Base-by-base conservation (phyloP, 1,140 invertebrate species). In the Drosophila athabasca region DNA sequence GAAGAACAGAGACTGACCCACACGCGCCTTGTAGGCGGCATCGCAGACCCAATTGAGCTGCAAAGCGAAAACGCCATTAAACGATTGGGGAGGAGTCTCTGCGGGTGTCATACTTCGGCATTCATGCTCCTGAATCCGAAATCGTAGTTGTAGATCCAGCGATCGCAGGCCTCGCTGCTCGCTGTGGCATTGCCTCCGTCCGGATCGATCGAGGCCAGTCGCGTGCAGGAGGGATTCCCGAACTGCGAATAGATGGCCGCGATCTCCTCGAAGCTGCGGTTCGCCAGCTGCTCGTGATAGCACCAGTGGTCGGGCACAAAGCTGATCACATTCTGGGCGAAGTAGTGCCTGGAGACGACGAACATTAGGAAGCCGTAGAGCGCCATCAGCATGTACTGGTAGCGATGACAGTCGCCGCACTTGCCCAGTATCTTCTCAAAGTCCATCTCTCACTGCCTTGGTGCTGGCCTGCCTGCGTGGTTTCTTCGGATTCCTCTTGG, bases 21-120 rank as follows among this genome's bases (percentile, higher is more conserved):
- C 73, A 13, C 92, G 92, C 7, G 93, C 90, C 80, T 92, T 93
- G 92, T 94, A 94, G 45, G 91, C 90, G 6, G 93, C 83, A n/a
- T 92, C 91, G 67, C 94, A 94, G 4, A 94, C 93, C 94, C 94
- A 94, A 72, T 94, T 90, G 3, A 93, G 78, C 94, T 94, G 71
- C 29, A 76, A 76, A 50, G 17, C 43, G 35, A 13, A 49, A 0
- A 19, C 17, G 22, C 7, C 6, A 7, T 39, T 19, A 4, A 8
- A 13, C 4, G 11, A 4, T 22, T n/a, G 11, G 24, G 46, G 39
- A 62, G 50, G 59, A 67, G 55, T 22, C 6, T 22, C 26, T 6
- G 5, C 17, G 15, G 0, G 15, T 26, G 2, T n/a, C 84, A 66
- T 70, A 94, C 94, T 82, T 94, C 93, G 13, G 93, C 92, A 43